Evolutionary conservation across 2,113 vertebrate species (phyloP), one percentile per base, ranked within the genome.

Genomic region (Ptyas mucosa): DNA sequence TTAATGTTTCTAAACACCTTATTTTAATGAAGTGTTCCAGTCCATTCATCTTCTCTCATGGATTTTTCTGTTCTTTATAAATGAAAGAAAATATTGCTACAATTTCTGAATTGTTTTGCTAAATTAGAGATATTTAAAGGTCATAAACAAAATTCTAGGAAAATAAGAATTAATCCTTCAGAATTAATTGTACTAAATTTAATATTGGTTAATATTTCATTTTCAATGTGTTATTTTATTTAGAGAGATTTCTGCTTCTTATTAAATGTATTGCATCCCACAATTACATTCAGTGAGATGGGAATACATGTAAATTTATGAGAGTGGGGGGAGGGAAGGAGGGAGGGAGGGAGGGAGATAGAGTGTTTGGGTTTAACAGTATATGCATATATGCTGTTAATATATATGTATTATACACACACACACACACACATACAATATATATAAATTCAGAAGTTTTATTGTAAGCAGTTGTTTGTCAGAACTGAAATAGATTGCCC

Each of bases 101-200:
- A 91, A 92, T 49, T 34, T 89, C 10, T 55, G 15, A 91, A 26
- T n/a, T 24, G 24, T 23, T 90, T 4, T 57, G 55, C 55, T 61
- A 92, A 93, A 90, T 20, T 90, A 93, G 86, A 23, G 1, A 91
- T 34, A 3, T 81, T 91, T 89, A 92, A 93, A 93, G 34, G 90
- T 7, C 3, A 8, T 43, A 89, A 95, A 18, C 0, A 92, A 92
- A 92, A 81, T 54, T 69, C 0, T 2, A 64, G 21, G 26, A 43
- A 29, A 49, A 51, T 46, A 91, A 91, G 15, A 61, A 52, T 91
- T 61, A 61, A 51, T 5, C 26, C 34, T 91, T 61, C 26, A 29
- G 54, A 91, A 43, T 85, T 39, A 64, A 21, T 61, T 26, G 23
- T 2, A 0, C 39, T 61, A 55, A 43, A 64, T 51, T 92, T 88